Base-by-base conservation (phyloP, 2,888 invertebrate species). In the Drosophila subsilvestris region DNA sequence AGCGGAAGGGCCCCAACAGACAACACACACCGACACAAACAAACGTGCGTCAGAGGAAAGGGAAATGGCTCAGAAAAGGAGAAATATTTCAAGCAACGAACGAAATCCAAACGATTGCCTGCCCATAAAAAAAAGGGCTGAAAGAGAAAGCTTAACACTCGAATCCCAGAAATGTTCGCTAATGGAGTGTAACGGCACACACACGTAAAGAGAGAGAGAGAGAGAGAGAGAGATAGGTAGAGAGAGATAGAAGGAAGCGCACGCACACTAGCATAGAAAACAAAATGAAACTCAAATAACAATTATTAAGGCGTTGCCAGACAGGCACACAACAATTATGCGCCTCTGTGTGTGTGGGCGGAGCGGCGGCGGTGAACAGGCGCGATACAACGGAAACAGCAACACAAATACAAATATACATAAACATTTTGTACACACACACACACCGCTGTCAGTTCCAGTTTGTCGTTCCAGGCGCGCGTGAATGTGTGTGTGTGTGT, bases 221-320 rank as follows among this genome's bases (percentile, higher is more conserved):
- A 32, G 44, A 58, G 45, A 55, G 63, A 69, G 27, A 27, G 8
- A 1, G 27, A 27, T 0, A 8, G 8, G 69, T 63, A 65, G 55
- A 68, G 66, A 43, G 49, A 48, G 58, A 58, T 37, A 56, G 59
- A 43, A 29, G 56, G 47, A 55, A 61, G 69, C 51, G 63, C 58
- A 59, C 65, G 9, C 57, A 50, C 47, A 56, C 54, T 49, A 50
- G 58, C 60, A 54, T 42, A 12, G 54, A 68, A 74, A 73, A 82
- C 88, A 83, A 83, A 82, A 84, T 84, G 81, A 76, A 89, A 84
- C 88, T 90, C 90, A 91, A 90, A 90, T 89, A 88, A 89, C 81
- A 90, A 90, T 88, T 84, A 86, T 87, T 88, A 91, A 90, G 90
- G 91, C 90, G 91, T 90, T 91, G 89, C 90, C 91, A 89, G 90